phyloP scores from a whole-genome alignment of 2,888 invertebrate genomes.

The Stictocephala bisonia region DNA sequence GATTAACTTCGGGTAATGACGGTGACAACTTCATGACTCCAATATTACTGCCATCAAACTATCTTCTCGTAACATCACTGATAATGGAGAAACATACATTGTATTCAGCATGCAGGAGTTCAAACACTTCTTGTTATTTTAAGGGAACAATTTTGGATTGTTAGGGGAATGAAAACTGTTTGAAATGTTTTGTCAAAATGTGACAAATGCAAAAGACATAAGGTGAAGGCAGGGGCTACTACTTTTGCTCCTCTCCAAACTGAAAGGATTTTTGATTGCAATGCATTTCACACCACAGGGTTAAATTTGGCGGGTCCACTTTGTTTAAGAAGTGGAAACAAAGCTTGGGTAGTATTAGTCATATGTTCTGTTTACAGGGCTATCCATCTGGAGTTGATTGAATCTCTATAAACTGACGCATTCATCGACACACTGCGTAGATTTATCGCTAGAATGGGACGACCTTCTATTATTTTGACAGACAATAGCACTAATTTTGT shows the following conservation, averaged over 20 bases:
- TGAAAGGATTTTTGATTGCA: constrained; percentile 58
- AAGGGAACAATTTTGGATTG: constrained; percentile 15
- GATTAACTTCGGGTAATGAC: background rate
- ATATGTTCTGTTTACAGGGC: constrained; percentile 63
- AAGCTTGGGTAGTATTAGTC: constrained; percentile 63
- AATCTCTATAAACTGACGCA: constrained; percentile 57
- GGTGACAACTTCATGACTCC: background rate
- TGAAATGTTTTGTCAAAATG: constrained; percentile 10
- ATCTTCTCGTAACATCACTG: background rate
- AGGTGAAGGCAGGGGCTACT: constrained; percentile 50
- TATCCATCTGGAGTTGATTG: constrained; percentile 63
- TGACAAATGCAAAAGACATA: constrained; percentile 52
- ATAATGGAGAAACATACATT: background rate
- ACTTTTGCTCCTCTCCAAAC: constrained; percentile 56
- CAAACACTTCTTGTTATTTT: background rate
- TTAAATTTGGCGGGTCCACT: no score
- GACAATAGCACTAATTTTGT: constrained; percentile 64
- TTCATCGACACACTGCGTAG: constrained; percentile 61
- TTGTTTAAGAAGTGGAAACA: constrained; percentile 53
- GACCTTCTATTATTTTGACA: constrained; percentile 60
- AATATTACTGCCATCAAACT: background rate
- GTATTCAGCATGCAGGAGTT: background rate
- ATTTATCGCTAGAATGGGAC: constrained; percentile 61
- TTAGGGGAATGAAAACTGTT: background rate
- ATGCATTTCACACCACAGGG: no score